Conservation (phyloP, 2,113 vertebrate species). For the Felis catus region F.catus_Fca126_mat1.0 CM031427.1:33107001-33107500, state of each 20-base stretch:
- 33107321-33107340: no score
- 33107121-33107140: no score
- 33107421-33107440: not conserved
- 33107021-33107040: no score
- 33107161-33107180: no score
- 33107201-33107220: not conserved
- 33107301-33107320: not conserved
- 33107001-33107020: no score
- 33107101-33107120: no score
- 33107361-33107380: accelerated
- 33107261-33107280: not conserved
- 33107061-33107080: no score
- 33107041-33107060: no score
- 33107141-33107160: no score
- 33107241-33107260: not conserved
- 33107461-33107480: not conserved
- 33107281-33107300: not conserved
- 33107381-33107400: not conserved
- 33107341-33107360: not conserved
- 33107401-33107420: not conserved
- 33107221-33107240: not conserved
- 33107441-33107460: not conserved
- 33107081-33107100: no score
- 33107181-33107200: no score
- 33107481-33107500: not conserved